A percentile compares a stretch with the other conserved stretches of the same genome.
Conservation (phyloP, 1,140 invertebrate species). For the Saccostrea cuccullata region DNA sequence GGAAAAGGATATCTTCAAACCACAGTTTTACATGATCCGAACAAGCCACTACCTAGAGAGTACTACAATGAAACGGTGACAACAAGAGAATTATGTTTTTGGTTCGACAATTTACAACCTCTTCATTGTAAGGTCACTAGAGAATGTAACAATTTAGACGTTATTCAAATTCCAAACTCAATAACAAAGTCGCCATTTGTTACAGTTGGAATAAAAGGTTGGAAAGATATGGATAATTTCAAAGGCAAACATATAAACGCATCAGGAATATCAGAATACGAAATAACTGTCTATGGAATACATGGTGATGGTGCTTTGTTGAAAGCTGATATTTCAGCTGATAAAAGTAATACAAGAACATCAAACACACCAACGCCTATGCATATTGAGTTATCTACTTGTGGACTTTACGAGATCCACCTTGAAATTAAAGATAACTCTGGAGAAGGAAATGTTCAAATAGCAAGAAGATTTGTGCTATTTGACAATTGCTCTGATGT, state of each 20-base stretch:
- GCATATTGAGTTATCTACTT: not conserved
- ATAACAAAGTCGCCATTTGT: not conserved
- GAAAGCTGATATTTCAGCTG: not conserved
- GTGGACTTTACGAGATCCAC: constrained; percentile 53
- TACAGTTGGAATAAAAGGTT: not conserved
- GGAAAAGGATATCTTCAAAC: not conserved
- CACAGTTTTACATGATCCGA: not conserved
- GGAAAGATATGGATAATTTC: constrained; percentile 37
- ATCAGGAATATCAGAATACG: constrained; percentile 41
- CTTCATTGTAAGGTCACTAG: constrained; percentile 34
- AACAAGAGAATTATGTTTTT: constrained; percentile 36
- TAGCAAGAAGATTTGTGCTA: constrained; percentile 59
- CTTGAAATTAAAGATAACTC: constrained; percentile 57
- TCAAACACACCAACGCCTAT: not conserved
- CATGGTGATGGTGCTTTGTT: not conserved
- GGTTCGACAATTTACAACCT: constrained; percentile 31
- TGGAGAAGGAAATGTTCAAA: constrained; percentile 55
- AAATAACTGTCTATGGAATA: constrained; percentile 21
- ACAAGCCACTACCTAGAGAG: not conserved
- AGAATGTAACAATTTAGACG: not conserved
- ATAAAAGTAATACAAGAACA: not conserved
- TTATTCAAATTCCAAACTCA: not conserved
- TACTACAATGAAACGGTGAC: not conserved
- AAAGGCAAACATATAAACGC: constrained; percentile 16
- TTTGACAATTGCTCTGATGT: constrained; percentile 58